These are phyloP conservation scores for Montipora cactus DNA, from an alignment of 64 coral and sea anemone species.

Conservation along the genomic window DNA sequence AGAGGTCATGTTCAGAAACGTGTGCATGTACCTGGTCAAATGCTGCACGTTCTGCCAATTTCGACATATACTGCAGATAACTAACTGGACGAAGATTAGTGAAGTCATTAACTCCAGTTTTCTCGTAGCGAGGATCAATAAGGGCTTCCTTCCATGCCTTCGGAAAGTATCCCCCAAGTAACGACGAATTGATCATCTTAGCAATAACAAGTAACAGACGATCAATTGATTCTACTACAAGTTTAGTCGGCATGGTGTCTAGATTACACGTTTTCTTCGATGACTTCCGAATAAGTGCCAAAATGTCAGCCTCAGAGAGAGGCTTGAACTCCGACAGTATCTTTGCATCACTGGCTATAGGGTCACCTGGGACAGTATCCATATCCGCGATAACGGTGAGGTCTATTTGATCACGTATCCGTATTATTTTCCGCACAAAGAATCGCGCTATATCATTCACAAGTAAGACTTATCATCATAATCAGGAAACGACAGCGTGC, in stretches of 20 bases:
- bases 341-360: conserved; percentile 15
- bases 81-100: too few species aligned
- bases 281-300: too few species aligned
- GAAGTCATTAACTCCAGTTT: too few species aligned
- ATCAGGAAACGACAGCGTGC: conserved; percentile 53
- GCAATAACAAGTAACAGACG: background rate
- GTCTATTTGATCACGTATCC: conserved; percentile 66
- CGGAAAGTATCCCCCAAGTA: too few species aligned
- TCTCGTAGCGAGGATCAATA: too few species aligned
- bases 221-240: background rate
- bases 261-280: too few species aligned
- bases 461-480: conserved; percentile 58
- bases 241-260: background rate
- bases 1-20: background rate
- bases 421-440: conserved; percentile 63
- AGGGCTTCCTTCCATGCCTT: too few species aligned
- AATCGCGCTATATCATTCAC: background rate
- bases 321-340: background rate
- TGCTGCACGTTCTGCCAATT: background rate
- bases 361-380: conserved; percentile 59
- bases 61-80: too few species aligned
- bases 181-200: too few species aligned
- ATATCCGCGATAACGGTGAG: conserved; percentile 50
- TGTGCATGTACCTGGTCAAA: background rate
- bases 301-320: too few species aligned